Percentiles rank a stretch among this genome's conserved stretches.
Conservation (phyloP, 2,888 invertebrate species). For the Cantharis lateralis region DNA sequence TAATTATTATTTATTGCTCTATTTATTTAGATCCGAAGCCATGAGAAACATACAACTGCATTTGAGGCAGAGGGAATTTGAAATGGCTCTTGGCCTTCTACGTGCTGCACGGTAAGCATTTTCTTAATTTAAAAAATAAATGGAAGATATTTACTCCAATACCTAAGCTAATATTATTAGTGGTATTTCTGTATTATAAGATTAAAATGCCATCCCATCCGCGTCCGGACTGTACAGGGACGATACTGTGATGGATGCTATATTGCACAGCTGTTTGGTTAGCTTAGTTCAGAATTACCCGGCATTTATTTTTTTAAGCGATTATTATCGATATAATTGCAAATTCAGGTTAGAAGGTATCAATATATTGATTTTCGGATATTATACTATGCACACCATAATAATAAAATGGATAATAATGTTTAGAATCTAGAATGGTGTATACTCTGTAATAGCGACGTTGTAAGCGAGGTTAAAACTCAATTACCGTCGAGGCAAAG, state of each 20-base stretch:
- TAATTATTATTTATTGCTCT: background rate
- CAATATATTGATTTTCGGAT: background rate
- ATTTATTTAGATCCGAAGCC: constrained; percentile 74
- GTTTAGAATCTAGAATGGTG: background rate
- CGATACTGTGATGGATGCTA: background rate
- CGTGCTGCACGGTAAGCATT: constrained; percentile 71
- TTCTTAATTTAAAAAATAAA: constrained; percentile 7
- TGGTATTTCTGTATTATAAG: background rate
- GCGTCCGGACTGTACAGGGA: no score
- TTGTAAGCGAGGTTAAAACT: background rate
- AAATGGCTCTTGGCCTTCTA: constrained; percentile 79
- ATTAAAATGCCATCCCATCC: background rate
- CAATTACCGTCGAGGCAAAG: background rate
- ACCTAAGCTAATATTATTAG: background rate
- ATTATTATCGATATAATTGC: background rate
- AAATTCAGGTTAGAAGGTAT: background rate
- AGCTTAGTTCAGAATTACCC: background rate
- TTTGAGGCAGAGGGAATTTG: constrained; percentile 72
- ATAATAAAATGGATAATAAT: background rate
- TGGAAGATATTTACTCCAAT: background rate
- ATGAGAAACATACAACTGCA: constrained; percentile 84
- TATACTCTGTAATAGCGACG: background rate
- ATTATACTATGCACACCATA: background rate
- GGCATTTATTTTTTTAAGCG: background rate
- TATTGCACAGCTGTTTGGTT: background rate